These are phyloP conservation scores for Seriola rivoliana DNA, from an alignment of 2,113 vertebrate species.

Conservation along the genomic window DNA sequence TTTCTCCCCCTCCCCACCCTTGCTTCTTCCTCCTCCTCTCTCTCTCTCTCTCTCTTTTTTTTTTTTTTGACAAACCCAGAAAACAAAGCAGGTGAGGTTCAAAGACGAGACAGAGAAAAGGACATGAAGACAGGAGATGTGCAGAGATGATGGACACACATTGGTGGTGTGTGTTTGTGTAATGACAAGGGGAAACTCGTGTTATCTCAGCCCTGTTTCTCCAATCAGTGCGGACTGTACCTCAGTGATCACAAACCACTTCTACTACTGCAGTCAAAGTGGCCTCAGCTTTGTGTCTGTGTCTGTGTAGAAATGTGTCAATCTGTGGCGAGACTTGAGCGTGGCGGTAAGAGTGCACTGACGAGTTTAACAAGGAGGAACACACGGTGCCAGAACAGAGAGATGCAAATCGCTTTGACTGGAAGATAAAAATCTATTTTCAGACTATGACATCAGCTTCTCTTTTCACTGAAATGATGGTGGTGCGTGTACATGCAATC, in stretches of 20 bases:
- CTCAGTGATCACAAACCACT: slow-evolving; percentile 51
- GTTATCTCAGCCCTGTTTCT: slow-evolving; percentile 41
- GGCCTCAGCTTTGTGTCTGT: slow-evolving; percentile 55
- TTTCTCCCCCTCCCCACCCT: slow-evolving; percentile 20
- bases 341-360: slow-evolving; percentile 27
- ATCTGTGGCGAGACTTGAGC: not conserved
- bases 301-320: slow-evolving; percentile 23
- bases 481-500: slow-evolving; percentile 7
- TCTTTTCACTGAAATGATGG: slow-evolving; percentile 7
- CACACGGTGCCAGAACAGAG: not conserved
- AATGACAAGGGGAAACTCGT: slow-evolving; percentile 62
- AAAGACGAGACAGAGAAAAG: slow-evolving; percentile 64
- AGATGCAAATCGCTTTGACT: slow-evolving; percentile 28
- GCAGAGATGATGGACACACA: slow-evolving; percentile 43
- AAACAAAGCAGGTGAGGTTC: slow-evolving; percentile 74
- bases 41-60: slow-evolving; percentile 6
- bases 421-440: slow-evolving; percentile 46
- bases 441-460: slow-evolving; percentile 47
- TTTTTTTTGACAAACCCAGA: slow-evolving; percentile 35
- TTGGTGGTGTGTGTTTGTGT: slow-evolving; percentile 39
- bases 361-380: slow-evolving; percentile 55
- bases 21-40: not conserved
- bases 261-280: slow-evolving; percentile 26
- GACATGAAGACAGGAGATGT: slow-evolving; percentile 31
- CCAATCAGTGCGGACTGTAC: slow-evolving; percentile 33